Evolutionary conservation across 2,113 vertebrate genomes (phyloP).

Genomic region (Climacteris rufus): DNA sequence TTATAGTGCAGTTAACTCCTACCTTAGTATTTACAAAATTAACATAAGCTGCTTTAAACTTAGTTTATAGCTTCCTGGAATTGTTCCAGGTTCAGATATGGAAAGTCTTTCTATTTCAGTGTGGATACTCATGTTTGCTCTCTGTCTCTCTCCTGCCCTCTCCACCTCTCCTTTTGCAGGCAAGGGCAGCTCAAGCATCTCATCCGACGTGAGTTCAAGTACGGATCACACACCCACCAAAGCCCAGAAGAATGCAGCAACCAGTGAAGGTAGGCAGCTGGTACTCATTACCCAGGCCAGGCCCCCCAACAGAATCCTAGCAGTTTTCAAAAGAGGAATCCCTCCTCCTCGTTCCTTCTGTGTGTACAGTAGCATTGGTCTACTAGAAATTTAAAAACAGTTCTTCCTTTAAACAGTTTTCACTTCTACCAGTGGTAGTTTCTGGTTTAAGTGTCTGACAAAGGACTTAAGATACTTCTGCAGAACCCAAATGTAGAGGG

Average conservation of each 20-base stretch:
- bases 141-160: background rate
- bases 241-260: slow-evolving; percentile 94
- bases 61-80: background rate
- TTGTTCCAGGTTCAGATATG: background rate
- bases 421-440: background rate
- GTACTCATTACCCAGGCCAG: slow-evolving; percentile 71
- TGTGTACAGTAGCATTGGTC: background rate
- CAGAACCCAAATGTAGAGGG: background rate
- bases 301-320: background rate
- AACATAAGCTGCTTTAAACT: background rate
- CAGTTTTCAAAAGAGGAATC: slow-evolving; percentile 21
- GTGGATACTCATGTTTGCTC: background rate
- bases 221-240: slow-evolving; percentile 97
- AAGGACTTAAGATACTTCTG: background rate
- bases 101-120: background rate
- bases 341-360: background rate
- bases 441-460: background rate
- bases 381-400: slow-evolving; percentile 67
- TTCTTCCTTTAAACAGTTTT: background rate
- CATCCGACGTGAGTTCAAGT: slow-evolving; percentile 98
- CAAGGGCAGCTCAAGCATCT: slow-evolving; percentile 99
- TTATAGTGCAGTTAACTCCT: background rate
- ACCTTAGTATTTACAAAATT: background rate
- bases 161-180: slow-evolving; percentile 72
- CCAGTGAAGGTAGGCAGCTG: slow-evolving; percentile 96